phyloP scores from a whole-genome alignment of 2,113 vertebrate genomes.

The Fulmarus glacialis region DNA sequence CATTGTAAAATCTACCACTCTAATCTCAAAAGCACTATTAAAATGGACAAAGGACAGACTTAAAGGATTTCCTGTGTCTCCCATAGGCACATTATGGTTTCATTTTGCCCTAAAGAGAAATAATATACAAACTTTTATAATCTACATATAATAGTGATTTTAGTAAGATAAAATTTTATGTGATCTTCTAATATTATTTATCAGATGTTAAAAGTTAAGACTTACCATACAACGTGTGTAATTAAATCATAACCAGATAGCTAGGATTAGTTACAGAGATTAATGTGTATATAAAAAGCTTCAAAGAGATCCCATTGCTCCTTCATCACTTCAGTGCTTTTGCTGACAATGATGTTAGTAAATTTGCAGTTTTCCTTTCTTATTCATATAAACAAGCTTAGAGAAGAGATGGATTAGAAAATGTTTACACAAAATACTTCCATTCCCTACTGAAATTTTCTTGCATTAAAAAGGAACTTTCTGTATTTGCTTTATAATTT shows the following conservation, averaged over 20 bases:
- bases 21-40: conserved; percentile 52
- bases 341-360: background rate
- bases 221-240: background rate
- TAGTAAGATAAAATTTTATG: background rate
- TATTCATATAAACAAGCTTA: background rate
- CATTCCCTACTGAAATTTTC: background rate
- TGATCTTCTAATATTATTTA: background rate
- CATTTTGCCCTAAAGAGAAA: conserved; percentile 30
- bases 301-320: background rate
- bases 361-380: background rate
- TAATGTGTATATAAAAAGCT: background rate
- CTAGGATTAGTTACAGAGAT: background rate
- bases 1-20: conserved; percentile 3
- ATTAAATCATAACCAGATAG: background rate
- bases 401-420: background rate
- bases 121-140: background rate
- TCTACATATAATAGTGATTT: background rate
- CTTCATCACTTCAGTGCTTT: background rate
- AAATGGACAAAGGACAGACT: conserved; percentile 47
- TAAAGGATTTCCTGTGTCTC: conserved; percentile 51
- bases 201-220: background rate
- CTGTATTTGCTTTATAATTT: background rate
- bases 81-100: background rate
- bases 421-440: background rate
- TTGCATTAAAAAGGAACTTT: background rate